phyloP scores from a whole-genome alignment of 92 coral and sea anemone species.

The Epizoanthus illoricatus region DNA sequence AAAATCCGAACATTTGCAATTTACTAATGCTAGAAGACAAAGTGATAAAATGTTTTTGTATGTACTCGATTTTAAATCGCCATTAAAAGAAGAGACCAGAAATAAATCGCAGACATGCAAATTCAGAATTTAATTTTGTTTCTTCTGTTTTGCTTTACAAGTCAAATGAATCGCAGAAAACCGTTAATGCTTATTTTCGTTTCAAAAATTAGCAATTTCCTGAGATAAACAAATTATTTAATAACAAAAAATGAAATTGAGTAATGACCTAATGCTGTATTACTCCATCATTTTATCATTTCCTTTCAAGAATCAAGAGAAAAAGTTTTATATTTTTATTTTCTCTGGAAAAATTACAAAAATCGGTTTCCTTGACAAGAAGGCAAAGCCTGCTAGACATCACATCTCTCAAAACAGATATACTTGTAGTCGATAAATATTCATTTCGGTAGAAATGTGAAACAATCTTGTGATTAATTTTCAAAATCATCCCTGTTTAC shows the following conservation, averaged over 20 bases:
- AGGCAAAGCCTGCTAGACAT: neutral
- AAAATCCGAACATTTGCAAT: no score
- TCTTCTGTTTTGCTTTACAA: neutral
- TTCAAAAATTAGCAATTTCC: neutral
- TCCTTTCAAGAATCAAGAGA: neutral
- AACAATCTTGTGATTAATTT: slow-evolving; percentile 15
- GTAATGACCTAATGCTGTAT: neutral
- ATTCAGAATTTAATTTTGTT: neutral
- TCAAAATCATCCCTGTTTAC: slow-evolving; percentile 10
- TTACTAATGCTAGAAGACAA: no score
- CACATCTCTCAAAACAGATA: neutral
- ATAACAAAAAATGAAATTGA: slow-evolving; percentile 2
- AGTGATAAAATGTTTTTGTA: no score
- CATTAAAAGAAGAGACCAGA: no score
- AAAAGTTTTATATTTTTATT: neutral
- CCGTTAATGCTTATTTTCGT: neutral
- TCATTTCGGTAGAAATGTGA: slow-evolving; percentile 6
- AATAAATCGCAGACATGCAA: neutral
- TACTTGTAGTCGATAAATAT: neutral
- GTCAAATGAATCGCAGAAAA: slow-evolving; percentile 7
- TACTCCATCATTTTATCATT: neutral
- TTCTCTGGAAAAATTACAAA: neutral
- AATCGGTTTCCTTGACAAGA: neutral
- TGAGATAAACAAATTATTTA: slow-evolving; percentile 2
- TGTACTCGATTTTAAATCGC: no score